These are phyloP conservation scores for Mus minutoides DNA, from an alignment of 2,797 vertebrate genomes.

Conservation along the genomic window DNA sequence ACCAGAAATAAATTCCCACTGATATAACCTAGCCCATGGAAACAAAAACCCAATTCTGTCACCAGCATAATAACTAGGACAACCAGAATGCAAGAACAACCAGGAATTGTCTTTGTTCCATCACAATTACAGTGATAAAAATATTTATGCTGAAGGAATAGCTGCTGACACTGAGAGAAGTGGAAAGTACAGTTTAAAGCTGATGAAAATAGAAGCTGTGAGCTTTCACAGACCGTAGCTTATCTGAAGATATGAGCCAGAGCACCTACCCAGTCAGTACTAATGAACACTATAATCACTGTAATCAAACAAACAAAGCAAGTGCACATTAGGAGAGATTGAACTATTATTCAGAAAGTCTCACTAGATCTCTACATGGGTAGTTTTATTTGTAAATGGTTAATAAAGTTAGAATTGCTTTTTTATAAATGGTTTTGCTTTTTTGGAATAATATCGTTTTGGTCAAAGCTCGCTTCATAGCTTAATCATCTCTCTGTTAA, in stretches of 20 bases:
- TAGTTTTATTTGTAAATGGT: slow-evolving; percentile 81
- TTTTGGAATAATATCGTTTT: slow-evolving; percentile 9
- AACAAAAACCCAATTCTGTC: slow-evolving; percentile 77
- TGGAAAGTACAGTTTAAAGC: slow-evolving; percentile 64
- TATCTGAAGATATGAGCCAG: slow-evolving; percentile 77
- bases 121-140: slow-evolving; percentile 74
- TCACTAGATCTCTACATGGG: slow-evolving; percentile 71
- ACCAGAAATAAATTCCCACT: slow-evolving; percentile 34
- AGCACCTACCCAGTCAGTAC: slow-evolving; percentile 81
- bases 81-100: slow-evolving; percentile 44
- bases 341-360: slow-evolving; percentile 82
- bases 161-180: slow-evolving; percentile 59
- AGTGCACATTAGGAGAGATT: slow-evolving; percentile 80
- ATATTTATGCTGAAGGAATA: slow-evolving; percentile 76
- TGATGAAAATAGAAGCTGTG: slow-evolving; percentile 66
- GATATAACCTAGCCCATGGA: slow-evolving; percentile 46
- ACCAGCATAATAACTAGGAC: slow-evolving; percentile 66
- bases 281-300: slow-evolving; percentile 85
- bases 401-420: slow-evolving; percentile 73
- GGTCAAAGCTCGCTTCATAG: background rate
- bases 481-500: slow-evolving; percentile 18
- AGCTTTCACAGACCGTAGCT: slow-evolving; percentile 64
- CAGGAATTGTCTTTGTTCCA: slow-evolving; percentile 70
- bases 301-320: slow-evolving; percentile 87
- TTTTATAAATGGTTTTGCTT: background rate